A percentile compares a stretch with the other conserved stretches of the same genome.
These are phyloP conservation scores for Orbicella faveolata DNA, from an alignment of 64 coral and sea anemone genomes.

Conservation along the genomic window DNA sequence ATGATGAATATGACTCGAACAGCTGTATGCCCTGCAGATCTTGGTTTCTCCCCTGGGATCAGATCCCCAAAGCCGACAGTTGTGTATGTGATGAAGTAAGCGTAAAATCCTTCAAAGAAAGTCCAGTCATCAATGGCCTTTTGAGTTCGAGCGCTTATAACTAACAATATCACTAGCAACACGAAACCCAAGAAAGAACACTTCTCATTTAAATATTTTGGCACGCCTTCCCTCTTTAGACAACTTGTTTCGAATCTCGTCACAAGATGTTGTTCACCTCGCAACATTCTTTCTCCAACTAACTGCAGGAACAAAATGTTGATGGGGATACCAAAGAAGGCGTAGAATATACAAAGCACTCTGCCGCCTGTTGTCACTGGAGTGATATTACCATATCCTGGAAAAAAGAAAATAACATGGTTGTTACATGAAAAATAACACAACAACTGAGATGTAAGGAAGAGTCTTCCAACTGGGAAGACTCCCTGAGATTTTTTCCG, in stretches of 20 bases:
- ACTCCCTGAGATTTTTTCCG: too few relatives aligned
- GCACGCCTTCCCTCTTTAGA: slow-evolving; percentile 16
- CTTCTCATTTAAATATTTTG: slow-evolving; percentile 40
- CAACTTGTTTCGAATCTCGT: slow-evolving; percentile 40
- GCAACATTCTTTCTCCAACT: slow-evolving; percentile 37
- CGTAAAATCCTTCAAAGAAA: slow-evolving; percentile 55
- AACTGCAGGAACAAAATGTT: slow-evolving; percentile 57
- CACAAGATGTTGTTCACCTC: slow-evolving; percentile 8
- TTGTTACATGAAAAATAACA: too few relatives aligned
- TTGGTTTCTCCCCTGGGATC: background rate
- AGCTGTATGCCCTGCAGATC: background rate
- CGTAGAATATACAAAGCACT: slow-evolving; percentile 72
- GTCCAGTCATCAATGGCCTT: background rate
- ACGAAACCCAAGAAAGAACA: slow-evolving; percentile 11
- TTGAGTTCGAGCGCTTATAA: slow-evolving; percentile 11
- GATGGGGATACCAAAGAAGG: slow-evolving; percentile 80
- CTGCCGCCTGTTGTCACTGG: slow-evolving; percentile 59
- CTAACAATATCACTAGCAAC: slow-evolving; percentile 6
- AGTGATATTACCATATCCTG: slow-evolving; percentile 83
- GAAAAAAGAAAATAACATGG: background rate
- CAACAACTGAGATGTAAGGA: too few relatives aligned
- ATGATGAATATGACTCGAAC: background rate
- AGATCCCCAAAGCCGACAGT: slow-evolving; percentile 65
- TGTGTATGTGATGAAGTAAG: slow-evolving; percentile 57
- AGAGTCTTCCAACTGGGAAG: too few relatives aligned